Base-by-base conservation (phyloP, 2,113 vertebrate genomes). In the Romanogobio albipinnatus region DNA sequence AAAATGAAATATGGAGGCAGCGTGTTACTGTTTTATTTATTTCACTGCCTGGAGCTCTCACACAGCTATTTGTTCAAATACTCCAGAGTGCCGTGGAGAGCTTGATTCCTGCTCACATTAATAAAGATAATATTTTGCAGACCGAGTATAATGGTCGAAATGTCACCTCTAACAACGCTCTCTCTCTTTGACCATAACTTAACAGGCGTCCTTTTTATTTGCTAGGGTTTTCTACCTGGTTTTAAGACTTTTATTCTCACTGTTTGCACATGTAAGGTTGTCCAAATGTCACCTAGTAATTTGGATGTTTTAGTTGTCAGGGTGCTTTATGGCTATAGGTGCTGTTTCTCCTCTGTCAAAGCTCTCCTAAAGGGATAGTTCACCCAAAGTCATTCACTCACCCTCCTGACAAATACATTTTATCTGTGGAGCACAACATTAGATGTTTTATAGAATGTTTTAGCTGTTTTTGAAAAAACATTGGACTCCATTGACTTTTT, bases 61-160 rank as follows among this genome's bases (percentile, higher is more conserved):
- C 84, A 73, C 90, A 84, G 89, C 93, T 92, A 93, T 95, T 94
- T 94, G 90, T 94, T 92, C 93, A 92, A 92, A 94, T 94, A 90
- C 95, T 94, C 95, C 11, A 19, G 93, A 94, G 94, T 93, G 92
- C 90, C 90, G 93, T 94, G 91, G 92, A 90, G 91, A 94, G 93
- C 93, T 92, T 83, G 80, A 94, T 94, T 95, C 92, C 94, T 93
- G 93, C 93, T 92, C 92, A 88, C 93, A 93, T 94, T 94, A 95
- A 95, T 94, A 94, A 95, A 94, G 93, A 94, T 94, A 94, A 95
- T 94, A 93, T 95, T 95, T 95, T 95, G 92, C 89, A 58, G 92
- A 88, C 90, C 86, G 43, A 91, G 90, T 92, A 92, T 93, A 93
- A 93, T 94, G 93, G 93, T 92, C 90, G 24, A 92, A 93, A 92